Conservation (phyloP, 64 coral and sea anemone species). For the Montipora capricornis region DNA sequence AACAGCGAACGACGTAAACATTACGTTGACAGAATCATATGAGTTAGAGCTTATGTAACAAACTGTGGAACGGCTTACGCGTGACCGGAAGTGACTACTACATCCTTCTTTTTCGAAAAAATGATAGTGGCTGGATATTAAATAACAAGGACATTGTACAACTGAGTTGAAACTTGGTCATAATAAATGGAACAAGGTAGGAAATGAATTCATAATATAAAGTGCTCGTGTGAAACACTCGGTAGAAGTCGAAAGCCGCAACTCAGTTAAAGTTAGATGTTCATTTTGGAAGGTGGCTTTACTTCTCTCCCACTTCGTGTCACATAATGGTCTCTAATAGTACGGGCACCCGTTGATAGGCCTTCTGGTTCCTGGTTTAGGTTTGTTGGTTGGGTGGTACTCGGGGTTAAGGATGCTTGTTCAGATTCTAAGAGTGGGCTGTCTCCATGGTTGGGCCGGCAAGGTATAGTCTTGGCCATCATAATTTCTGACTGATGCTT, state of each 20-base stretch:
- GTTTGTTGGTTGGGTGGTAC: background rate
- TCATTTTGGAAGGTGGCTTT: slow-evolving; percentile 31
- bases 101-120: background rate
- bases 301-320: slow-evolving; percentile 28
- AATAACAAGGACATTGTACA: background rate
- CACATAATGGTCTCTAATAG: background rate
- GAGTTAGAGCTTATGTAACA: no score
- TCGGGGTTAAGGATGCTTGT: background rate
- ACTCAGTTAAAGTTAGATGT: background rate
- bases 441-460: background rate
- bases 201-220: no score
- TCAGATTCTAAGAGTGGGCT: background rate
- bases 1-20: no score
- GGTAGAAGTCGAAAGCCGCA: background rate
- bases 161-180: background rate
- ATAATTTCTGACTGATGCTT: background rate
- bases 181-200: no score
- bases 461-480: background rate
- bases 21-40: no score
- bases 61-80: no score
- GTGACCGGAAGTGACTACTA: background rate
- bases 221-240: no score
- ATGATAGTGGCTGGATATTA: background rate
- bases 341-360: background rate
- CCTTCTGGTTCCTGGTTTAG: no score